Conservation (phyloP, 2,888 invertebrate species). For the Hedychridium roseum region DNA sequence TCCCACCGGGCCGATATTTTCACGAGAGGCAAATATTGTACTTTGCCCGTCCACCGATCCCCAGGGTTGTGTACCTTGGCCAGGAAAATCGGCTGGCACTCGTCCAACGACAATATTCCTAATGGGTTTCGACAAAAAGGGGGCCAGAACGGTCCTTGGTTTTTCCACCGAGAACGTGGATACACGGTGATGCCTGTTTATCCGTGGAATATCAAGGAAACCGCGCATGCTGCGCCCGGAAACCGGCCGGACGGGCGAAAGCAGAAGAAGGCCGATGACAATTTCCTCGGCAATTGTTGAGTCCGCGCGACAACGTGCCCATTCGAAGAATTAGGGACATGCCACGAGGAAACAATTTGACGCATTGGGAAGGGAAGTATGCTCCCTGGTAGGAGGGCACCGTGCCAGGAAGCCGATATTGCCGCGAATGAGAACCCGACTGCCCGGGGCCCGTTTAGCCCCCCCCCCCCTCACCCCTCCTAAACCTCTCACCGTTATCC, state of each 20-base stretch:
- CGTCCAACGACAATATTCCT: slow-evolving; percentile 29
- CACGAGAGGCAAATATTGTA: no score
- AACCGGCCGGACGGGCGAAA: slow-evolving; percentile 9
- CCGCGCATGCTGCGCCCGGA: neutral
- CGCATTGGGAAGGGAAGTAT: slow-evolving; percentile 46
- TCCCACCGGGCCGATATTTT: no score
- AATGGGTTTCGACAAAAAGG: slow-evolving; percentile 23
- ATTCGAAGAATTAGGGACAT: slow-evolving; percentile 42
- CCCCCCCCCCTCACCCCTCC: no score
- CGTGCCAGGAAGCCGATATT: slow-evolving; percentile 45
- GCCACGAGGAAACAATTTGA: slow-evolving; percentile 43
- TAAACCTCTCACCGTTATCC: no score
- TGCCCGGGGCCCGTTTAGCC: slow-evolving; percentile 5
- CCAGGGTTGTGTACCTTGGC: slow-evolving; percentile 16
- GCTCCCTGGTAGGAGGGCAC: slow-evolving; percentile 43
- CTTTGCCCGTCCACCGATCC: no score
- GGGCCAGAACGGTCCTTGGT: neutral
- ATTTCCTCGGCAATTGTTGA: slow-evolving; percentile 24
- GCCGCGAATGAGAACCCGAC: slow-evolving; percentile 32
- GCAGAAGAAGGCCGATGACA: slow-evolving; percentile 7
- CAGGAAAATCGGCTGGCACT: slow-evolving; percentile 22
- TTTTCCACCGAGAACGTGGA: no score
- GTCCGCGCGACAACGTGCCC: slow-evolving; percentile 27
- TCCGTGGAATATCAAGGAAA: no score
- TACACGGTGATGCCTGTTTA: no score